phyloP scores from a whole-genome alignment of 2,113 vertebrate species.

The Synchiropus splendidus region DNA sequence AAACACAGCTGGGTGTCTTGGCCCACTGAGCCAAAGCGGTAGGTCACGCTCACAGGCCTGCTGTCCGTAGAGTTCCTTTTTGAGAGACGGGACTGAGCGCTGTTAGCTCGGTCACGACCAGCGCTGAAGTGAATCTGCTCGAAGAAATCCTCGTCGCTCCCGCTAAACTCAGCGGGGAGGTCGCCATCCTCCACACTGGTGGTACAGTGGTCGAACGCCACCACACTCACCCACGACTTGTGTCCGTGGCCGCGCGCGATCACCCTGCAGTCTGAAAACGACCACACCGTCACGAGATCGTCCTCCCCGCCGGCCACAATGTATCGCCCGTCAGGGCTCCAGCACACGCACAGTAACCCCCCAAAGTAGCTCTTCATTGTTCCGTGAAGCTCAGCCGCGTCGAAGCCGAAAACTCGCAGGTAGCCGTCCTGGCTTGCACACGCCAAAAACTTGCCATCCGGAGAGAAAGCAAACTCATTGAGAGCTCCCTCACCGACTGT shows the following conservation, averaged over 20 bases:
- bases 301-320: constrained; percentile 95
- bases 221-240: constrained; percentile 97
- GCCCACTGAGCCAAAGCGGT: constrained; percentile 94
- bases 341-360: constrained; percentile 94
- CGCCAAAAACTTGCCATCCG: constrained; percentile 92
- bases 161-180: constrained; percentile 85
- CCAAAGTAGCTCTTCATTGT: constrained; percentile 99
- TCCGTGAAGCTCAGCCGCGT: constrained; percentile 90
- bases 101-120: constrained; percentile 87
- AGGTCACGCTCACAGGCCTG: constrained; percentile 89
- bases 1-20: constrained; percentile 96
- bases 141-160: constrained; percentile 95
- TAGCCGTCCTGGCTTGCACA: constrained; percentile 96
- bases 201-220: constrained; percentile 94
- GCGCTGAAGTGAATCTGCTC: constrained; percentile 83
- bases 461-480: constrained; percentile 96
- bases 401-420: constrained; percentile 92
- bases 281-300: constrained; percentile 97
- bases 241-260: constrained; percentile 94
- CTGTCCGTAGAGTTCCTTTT: constrained; percentile 97
- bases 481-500: constrained; percentile 94
- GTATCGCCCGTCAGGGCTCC: constrained; percentile 96
- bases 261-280: constrained; percentile 88
- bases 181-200: constrained; percentile 93
- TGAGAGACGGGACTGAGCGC: constrained; percentile 87